Evolutionary conservation across 2,888 invertebrate genomes (phyloP), one percentile per base, ranked within the genome.

Genomic region (Hololepta plana): DNA sequence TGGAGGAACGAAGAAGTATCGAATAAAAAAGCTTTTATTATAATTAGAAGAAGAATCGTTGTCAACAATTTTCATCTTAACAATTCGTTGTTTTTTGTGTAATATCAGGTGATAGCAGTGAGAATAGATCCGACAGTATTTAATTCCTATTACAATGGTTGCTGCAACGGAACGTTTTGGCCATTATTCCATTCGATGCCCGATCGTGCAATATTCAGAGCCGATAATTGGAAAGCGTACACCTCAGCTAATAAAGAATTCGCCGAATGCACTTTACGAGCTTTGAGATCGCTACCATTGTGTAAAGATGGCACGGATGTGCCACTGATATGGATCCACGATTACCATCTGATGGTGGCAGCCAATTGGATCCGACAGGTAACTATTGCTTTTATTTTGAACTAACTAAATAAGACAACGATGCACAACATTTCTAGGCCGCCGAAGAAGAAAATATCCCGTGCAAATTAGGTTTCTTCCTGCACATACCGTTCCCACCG

Each of bases 401-500:
- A n/a, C n/a, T n/a, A n/a, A n/a, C n/a, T n/a, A n/a, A n/a, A n/a
- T n/a, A n/a, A n/a, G n/a, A n/a, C n/a, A n/a, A n/a, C n/a, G n/a
- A n/a, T n/a, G n/a, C n/a, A n/a, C n/a, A n/a, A n/a, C n/a, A n/a
- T n/a, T 49, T 48, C 28, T 53, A 71, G 65, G 62, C 64, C 10
- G 77, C 76, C 1, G 84, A 84, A 41, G 80, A 82, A 42, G 71
- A 72, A 39, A 67, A 71, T 30, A 59, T 85, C 12, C 65, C 68
- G 33, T 75, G 74, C 45, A 82, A 84, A 48, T 55, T 90, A 35
- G 88, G 85, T 14, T 91, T 91, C 60, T 91, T 91, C 56, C 62
- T 91, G 33, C 91, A 91, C 55, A 91, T 91, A 44, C 91, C 91
- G 0, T 91, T 91, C 53, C 88, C 88, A 8, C 77, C 88, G 8